Percentiles rank a stretch among this genome's conserved stretches.
phyloP scores from a whole-genome alignment of 2,113 vertebrate species.

The Nettapus auritus region DNA sequence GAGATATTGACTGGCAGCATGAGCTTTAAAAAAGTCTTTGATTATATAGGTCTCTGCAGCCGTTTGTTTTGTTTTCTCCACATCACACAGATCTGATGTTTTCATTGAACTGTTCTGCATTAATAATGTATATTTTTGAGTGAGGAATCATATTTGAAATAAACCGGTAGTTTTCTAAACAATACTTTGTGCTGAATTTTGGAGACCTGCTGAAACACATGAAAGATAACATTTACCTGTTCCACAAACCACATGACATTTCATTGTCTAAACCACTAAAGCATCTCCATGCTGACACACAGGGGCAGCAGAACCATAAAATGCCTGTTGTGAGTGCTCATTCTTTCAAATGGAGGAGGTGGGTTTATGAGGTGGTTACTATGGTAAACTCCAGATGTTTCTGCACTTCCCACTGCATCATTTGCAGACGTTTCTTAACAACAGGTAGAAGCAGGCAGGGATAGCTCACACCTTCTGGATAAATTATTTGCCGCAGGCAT shows the following conservation, averaged over 20 bases:
- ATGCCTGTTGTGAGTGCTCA: background rate
- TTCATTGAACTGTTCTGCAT: background rate
- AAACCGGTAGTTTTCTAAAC: background rate
- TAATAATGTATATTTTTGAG: background rate
- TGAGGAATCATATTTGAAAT: background rate
- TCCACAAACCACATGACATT: background rate
- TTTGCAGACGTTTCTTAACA: background rate
- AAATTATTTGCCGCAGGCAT: background rate
- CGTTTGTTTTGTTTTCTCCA: background rate
- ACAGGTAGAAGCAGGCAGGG: background rate
- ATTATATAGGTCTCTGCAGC: background rate
- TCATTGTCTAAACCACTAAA: background rate
- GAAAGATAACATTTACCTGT: background rate
- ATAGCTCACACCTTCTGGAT: background rate
- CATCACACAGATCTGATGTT: background rate
- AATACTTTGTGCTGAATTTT: background rate
- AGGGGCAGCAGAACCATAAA: background rate
- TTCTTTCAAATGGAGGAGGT: background rate
- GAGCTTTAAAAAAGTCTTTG: background rate
- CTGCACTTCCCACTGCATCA: background rate
- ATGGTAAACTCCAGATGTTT: background rate
- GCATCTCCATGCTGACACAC: background rate
- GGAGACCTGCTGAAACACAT: background rate
- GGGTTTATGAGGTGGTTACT: background rate
- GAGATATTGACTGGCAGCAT: background rate